Evolutionary conservation across 2,113 vertebrate species (phyloP), one percentile per base, ranked within the genome.

Genomic region (Micronycteris hirsuta): DNA sequence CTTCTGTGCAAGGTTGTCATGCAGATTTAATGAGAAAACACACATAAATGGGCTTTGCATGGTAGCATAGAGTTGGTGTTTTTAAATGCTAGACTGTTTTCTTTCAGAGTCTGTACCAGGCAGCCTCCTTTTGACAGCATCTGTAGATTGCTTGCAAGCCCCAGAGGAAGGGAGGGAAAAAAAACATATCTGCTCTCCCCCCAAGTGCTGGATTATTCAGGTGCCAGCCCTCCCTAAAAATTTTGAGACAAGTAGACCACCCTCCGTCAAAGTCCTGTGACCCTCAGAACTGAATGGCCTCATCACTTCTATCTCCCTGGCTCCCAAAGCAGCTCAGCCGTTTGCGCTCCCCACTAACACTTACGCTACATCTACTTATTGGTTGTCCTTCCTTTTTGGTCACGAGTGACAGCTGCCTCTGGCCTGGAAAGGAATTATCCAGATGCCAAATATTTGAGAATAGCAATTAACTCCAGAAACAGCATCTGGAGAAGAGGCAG

Each of bases 1-100:
- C 31, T 83, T 86, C 82, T 81, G 67, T 71, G 52, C 38, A 33
- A 85, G 54, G 17, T 28, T 93, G 85, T 82, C 33, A 63, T 43
- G 36, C 17, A n/a, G 43, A 67, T 92, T 85, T 85, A 88, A 89
- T 78, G 93, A 78, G 58, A 94, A 94, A n/a, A 22, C 52, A 20
- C 73, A 31, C 43, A 76, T 8, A 43, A 85, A 81, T 67, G 71
- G 58, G 52, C 11, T 82, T 88, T 47, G 20, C 3, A 0, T n/a
- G 22, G 58, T 16, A 1, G 45, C 20, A 3, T 7, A 24, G 38
- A 61, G 31, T 85, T 33, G 36, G n/a, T 28, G 52, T 68, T 89
- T 94, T 87, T 52, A 89, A 90, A 80, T 22, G 49, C 89, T 92
- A n/a, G 33, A 28, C 41, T 77, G 12, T 65, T 91, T 82, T 63